Percentiles rank a stretch among this genome's conserved stretches.
phyloP scores from a whole-genome alignment of 2,113 vertebrate species.

The Leuciscus idus region DNA sequence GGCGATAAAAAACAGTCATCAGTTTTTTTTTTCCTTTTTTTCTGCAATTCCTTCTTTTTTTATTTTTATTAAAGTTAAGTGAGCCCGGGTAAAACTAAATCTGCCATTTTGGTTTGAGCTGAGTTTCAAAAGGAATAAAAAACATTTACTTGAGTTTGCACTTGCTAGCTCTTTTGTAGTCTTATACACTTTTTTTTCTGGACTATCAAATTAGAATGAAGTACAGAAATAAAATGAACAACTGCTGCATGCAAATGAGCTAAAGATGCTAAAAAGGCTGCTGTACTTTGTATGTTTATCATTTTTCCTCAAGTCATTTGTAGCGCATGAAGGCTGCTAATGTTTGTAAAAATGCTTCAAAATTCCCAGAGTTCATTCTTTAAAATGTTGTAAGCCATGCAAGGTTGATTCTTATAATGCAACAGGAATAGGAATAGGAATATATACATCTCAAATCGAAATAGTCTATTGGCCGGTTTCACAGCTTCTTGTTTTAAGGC shows the following conservation, averaged over 20 bases:
- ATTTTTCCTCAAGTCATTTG: slow-evolving; percentile 25
- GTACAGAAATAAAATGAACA: background rate
- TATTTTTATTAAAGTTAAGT: too few relatives aligned
- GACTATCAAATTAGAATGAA: background rate
- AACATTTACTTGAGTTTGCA: slow-evolving; percentile 27
- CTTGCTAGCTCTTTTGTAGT: slow-evolving; percentile 11
- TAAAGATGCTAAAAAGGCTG: background rate
- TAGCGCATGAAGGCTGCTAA: background rate
- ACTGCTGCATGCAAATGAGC: slow-evolving; percentile 4
- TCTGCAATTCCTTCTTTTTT: too few relatives aligned
- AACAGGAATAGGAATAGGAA: too few relatives aligned
- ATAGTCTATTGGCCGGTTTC: too few relatives aligned
- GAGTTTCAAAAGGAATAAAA: slow-evolving; percentile 39
- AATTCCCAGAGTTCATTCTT: background rate
- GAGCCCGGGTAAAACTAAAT: too few relatives aligned
- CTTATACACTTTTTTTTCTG: background rate
- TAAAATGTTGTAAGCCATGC: background rate
- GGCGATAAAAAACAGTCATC: background rate
- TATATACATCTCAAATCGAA: too few relatives aligned
- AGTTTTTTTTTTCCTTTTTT: too few relatives aligned
- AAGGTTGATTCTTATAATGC: background rate
- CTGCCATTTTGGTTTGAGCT: slow-evolving; percentile 31
- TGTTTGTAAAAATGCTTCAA: background rate
- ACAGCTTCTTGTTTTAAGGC: too few relatives aligned
- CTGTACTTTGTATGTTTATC: background rate